phyloP scores from a whole-genome alignment of 2,888 invertebrate genomes.

The Oxystoma pomonae region DNA sequence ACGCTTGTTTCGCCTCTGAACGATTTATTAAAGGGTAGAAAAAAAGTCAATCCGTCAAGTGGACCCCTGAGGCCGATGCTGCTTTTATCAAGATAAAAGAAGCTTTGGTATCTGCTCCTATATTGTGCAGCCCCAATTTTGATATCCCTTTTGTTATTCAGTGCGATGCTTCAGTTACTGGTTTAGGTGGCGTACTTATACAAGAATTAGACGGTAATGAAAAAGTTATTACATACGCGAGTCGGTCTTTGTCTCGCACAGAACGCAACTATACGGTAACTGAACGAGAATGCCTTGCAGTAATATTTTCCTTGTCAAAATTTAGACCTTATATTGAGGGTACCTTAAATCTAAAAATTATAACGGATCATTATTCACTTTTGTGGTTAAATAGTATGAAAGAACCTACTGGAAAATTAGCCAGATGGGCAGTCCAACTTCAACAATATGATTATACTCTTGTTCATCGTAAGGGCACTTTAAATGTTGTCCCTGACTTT shows the following conservation, averaged over 20 bases:
- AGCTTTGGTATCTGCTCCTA: background rate
- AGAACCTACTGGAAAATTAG: background rate
- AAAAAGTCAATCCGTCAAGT: background rate
- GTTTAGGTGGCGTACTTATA: background rate
- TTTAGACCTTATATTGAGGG: background rate
- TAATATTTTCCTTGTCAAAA: background rate
- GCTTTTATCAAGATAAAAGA: background rate
- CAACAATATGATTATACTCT: background rate
- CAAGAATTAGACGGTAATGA: background rate
- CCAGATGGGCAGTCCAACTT: background rate
- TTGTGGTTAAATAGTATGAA: background rate
- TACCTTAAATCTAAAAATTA: background rate
- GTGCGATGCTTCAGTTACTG: background rate
- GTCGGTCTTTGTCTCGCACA: background rate
- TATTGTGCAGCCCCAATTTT: background rate
- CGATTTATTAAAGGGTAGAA: background rate
- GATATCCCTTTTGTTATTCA: background rate
- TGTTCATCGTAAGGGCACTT: background rate
- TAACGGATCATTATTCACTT: background rate
- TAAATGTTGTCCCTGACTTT: background rate
- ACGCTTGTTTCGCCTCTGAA: background rate
- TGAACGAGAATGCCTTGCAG: background rate
- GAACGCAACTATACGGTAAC: background rate
- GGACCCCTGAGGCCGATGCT: background rate
- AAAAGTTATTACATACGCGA: background rate